Evolutionary conservation across 2,888 invertebrate species (phyloP).

Genomic region (Sphaerophoria taeniata): DNA sequence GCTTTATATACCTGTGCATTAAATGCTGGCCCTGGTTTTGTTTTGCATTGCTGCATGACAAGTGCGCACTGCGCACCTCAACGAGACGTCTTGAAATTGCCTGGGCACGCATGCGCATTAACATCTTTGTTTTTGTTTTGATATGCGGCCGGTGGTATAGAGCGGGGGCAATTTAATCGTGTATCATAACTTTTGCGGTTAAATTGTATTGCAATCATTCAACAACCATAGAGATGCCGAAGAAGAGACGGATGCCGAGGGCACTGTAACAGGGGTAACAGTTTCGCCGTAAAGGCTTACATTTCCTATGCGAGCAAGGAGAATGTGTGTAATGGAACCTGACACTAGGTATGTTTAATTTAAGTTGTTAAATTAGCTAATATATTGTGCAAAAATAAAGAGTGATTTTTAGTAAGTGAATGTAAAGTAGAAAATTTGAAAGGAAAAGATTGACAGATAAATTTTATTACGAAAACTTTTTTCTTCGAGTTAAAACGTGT

Average conservation of each 20-base stretch:
- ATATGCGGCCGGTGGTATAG: constrained; percentile 40
- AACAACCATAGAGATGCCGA: too few species aligned
- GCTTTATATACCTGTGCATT: constrained; percentile 8
- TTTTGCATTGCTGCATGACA: constrained; percentile 47
- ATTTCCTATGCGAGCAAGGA: neutral
- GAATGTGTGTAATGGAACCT: constrained; percentile 32
- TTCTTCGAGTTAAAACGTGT: constrained; percentile 27
- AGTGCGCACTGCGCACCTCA: constrained; percentile 49
- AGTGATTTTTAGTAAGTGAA: too few species aligned
- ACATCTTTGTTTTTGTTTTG: constrained; percentile 51
- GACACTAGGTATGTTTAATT: constrained; percentile 20
- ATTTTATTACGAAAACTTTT: constrained; percentile 33
- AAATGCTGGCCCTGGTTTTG: neutral
- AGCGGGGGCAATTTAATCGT: constrained; percentile 34
- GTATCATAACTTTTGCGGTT: constrained; percentile 56
- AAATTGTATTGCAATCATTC: constrained; percentile 55
- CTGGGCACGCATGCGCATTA: constrained; percentile 61
- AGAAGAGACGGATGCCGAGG: too few species aligned
- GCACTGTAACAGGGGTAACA: too few species aligned
- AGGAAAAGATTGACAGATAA: constrained; percentile 59
- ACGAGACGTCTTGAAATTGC: constrained; percentile 52
- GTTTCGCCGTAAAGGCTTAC: constrained; percentile 24
- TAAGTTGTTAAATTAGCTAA: constrained; percentile 49
- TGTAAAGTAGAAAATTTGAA: constrained; percentile 54
- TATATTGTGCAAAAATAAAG: neutral